Evolutionary conservation across 2,797 vertebrate genomes (phyloP).

Genomic region (Siniperca obscura): DNA sequence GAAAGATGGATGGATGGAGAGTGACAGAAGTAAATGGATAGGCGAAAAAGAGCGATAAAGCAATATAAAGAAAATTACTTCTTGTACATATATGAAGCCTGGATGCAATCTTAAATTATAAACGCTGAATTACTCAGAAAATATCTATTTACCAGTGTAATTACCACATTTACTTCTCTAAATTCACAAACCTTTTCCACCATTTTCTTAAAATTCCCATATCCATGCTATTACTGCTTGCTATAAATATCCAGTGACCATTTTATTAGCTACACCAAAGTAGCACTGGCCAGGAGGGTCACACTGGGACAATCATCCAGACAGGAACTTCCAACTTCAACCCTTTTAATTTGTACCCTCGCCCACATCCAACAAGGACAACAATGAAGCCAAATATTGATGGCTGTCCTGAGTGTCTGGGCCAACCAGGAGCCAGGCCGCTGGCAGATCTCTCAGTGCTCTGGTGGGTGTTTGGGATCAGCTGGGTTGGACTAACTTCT

Average conservation of each 20-base stretch:
- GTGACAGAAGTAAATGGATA: slow-evolving; percentile 50
- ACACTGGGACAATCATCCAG: slow-evolving; percentile 32
- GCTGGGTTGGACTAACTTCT: neutral
- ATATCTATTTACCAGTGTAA: neutral
- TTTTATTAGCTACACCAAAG: slow-evolving; percentile 30
- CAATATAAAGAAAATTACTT: slow-evolving; percentile 9
- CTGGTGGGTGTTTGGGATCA: neutral
- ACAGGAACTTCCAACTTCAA: slow-evolving; percentile 18
- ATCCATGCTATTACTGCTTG: neutral
- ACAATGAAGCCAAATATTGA: slow-evolving; percentile 35
- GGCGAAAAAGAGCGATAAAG: neutral
- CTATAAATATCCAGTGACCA: slow-evolving; percentile 44
- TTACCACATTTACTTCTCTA: neutral
- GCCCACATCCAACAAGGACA: slow-evolving; percentile 13
- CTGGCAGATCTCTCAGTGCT: slow-evolving; percentile 16
- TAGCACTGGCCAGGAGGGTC: slow-evolving; percentile 1
- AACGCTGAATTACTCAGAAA: neutral
- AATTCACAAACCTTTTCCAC: neutral
- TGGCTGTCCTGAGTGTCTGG: slow-evolving; percentile 19
- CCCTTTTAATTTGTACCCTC: slow-evolving; percentile 13
- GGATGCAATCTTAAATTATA: neutral
- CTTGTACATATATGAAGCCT: neutral
- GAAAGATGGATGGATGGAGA: slow-evolving; percentile 54
- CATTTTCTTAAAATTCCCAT: neutral
- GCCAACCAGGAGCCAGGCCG: neutral